Conservation (phyloP, 2,113 vertebrate species). For the Melanotaenia duboulayi region DNA sequence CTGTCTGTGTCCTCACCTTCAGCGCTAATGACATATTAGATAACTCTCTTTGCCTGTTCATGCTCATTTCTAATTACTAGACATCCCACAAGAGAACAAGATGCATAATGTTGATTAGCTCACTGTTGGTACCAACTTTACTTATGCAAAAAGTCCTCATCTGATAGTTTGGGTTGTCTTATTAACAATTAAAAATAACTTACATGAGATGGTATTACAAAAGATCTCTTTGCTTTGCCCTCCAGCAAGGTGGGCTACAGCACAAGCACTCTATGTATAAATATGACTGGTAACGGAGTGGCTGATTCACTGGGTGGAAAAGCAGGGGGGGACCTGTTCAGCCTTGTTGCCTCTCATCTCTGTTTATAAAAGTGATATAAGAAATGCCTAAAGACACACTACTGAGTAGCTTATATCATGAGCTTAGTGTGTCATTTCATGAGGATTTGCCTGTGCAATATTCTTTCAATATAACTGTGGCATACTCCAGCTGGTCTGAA, state of each 20-base stretch:
- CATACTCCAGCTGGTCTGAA: not conserved
- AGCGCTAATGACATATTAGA: constrained; percentile 72
- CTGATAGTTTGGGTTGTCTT: constrained; percentile 46
- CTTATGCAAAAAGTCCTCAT: constrained; percentile 61
- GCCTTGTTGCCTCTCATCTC: constrained; percentile 14
- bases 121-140: constrained; percentile 61
- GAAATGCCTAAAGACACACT: constrained; percentile 26
- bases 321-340: constrained; percentile 9
- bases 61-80: constrained; percentile 77
- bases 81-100: constrained; percentile 66
- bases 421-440: constrained; percentile 14
- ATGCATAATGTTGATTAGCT: constrained; percentile 70
- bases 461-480: not conserved
- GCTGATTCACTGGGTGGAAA: not conserved
- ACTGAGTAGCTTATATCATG: constrained; percentile 9
- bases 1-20: constrained; percentile 39
- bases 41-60: constrained; percentile 44
- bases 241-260: constrained; percentile 22
- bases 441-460: constrained; percentile 20
- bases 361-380: constrained; percentile 7
- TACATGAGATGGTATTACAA: constrained; percentile 57
- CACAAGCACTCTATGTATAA: not conserved
- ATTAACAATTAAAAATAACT: constrained; percentile 69
- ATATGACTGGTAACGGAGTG: constrained; percentile 16
- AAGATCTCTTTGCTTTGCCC: constrained; percentile 51